Evolutionary conservation across 2,113 vertebrate genomes (phyloP).

Genomic region (Hippocampus barbouri): DNA sequence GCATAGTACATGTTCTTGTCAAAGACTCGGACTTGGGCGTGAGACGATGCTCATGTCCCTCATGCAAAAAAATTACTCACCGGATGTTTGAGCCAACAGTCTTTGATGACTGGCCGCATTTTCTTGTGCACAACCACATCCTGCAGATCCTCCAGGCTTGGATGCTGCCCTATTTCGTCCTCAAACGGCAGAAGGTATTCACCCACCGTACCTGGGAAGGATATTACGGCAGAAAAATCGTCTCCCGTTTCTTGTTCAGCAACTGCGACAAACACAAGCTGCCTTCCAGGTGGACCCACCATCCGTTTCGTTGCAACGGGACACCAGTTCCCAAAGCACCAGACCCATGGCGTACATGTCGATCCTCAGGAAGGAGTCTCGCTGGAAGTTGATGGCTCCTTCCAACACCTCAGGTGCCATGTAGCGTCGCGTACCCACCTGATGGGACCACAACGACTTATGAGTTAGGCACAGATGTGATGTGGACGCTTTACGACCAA

Average conservation of each 20-base stretch:
- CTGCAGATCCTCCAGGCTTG: constrained; percentile 96
- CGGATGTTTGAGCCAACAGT: constrained; percentile 95
- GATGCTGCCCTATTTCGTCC: constrained; percentile 95
- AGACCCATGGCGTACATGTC: constrained; percentile 97
- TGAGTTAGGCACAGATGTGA: neutral
- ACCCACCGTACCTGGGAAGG: constrained; percentile 79
- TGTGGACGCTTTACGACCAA: neutral
- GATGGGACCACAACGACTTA: neutral
- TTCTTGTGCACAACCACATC: constrained; percentile 98
- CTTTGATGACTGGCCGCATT: constrained; percentile 92
- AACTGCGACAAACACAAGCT: constrained; percentile 18
- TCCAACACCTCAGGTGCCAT: constrained; percentile 98
- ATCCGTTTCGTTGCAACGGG: constrained; percentile 86
- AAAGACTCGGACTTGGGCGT: too few relatives aligned
- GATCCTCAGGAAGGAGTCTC: constrained; percentile 95
- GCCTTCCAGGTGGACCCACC: constrained; percentile 74
- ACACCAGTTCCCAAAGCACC: constrained; percentile 93
- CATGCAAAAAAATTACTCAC: constrained; percentile 72
- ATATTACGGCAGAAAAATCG: neutral
- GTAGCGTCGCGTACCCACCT: constrained; percentile 96
- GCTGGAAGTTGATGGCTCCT: constrained; percentile 97
- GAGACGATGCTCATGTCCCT: too few relatives aligned
- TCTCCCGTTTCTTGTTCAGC: neutral
- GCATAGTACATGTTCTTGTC: too few relatives aligned
- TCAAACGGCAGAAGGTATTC: constrained; percentile 98